phyloP scores from a whole-genome alignment of 2,113 vertebrate genomes.

The Zosterops borbonicus region DNA sequence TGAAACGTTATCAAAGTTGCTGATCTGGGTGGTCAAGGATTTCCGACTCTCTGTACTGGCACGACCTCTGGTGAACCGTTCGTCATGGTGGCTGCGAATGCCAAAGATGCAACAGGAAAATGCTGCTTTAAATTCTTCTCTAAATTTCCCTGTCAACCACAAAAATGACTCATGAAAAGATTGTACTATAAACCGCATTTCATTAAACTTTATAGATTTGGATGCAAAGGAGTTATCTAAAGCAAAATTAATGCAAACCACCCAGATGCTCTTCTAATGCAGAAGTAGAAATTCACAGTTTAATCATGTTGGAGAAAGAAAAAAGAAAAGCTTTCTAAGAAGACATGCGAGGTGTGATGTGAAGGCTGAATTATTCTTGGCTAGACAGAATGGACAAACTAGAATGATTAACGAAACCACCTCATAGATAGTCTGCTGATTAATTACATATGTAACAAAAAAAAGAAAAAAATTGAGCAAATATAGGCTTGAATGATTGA shows the following conservation, averaged over 20 bases:
- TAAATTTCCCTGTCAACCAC: slow-evolving; percentile 87
- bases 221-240: not conserved
- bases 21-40: slow-evolving; percentile 90
- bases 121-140: slow-evolving; percentile 95
- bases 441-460: not conserved
- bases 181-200: not conserved
- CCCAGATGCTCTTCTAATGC: not conserved
- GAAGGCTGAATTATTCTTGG: not conserved
- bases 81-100: slow-evolving; percentile 61
- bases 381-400: not conserved
- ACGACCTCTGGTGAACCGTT: slow-evolving; percentile 72
- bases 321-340: not conserved
- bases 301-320: not conserved
- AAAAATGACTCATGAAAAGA: slow-evolving; percentile 43
- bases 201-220: not conserved
- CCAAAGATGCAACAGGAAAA: slow-evolving; percentile 86
- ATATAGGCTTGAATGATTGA: not conserved
- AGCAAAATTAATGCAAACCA: not conserved
- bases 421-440: not conserved
- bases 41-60: slow-evolving; percentile 89
- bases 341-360: not conserved
- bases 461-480: not conserved
- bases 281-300: not conserved
- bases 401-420: not conserved
- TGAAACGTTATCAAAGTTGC: slow-evolving; percentile 86